phyloP scores from a whole-genome alignment of 2,113 vertebrate species.

The Bothrops jararaca region DNA sequence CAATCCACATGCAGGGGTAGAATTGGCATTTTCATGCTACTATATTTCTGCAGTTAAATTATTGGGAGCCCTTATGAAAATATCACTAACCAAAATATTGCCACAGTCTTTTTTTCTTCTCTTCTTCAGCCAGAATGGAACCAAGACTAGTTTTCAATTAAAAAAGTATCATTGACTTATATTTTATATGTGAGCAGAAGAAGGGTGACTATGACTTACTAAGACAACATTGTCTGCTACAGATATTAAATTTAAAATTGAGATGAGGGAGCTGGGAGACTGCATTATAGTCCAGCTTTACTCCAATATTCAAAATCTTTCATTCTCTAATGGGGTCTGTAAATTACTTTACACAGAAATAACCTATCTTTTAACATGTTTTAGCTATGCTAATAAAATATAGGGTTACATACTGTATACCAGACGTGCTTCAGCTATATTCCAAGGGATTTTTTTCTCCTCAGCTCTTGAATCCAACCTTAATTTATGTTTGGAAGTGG shows the following conservation, averaged over 20 bases:
- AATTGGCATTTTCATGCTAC: not conserved
- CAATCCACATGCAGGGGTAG: not conserved
- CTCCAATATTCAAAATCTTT: not conserved
- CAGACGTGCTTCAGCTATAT: not conserved
- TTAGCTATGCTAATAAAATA: not conserved
- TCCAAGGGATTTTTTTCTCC: not conserved
- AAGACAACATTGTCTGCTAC: not conserved
- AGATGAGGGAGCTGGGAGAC: not conserved
- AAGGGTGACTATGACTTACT: not conserved
- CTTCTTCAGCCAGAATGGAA: not conserved
- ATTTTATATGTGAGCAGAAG: not conserved
- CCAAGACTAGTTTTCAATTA: not conserved
- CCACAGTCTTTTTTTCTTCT: not conserved
- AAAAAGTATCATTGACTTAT: not conserved
- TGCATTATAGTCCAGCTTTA: not conserved
- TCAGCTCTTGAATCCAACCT: not conserved
- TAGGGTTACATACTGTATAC: not conserved
- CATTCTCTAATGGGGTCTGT: not conserved
- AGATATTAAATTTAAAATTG: not conserved
- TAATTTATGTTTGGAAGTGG: not conserved
- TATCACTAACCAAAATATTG: not conserved
- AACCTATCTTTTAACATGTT: not conserved
- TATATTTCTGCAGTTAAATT: not conserved
- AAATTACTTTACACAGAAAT: not conserved
- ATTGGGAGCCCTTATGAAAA: not conserved